A percentile compares a stretch with the other conserved stretches of the same genome.
Conservation (phyloP, 30 jellyfish, hydroid and myxozoan species). For the Aurelia sp. region DNA sequence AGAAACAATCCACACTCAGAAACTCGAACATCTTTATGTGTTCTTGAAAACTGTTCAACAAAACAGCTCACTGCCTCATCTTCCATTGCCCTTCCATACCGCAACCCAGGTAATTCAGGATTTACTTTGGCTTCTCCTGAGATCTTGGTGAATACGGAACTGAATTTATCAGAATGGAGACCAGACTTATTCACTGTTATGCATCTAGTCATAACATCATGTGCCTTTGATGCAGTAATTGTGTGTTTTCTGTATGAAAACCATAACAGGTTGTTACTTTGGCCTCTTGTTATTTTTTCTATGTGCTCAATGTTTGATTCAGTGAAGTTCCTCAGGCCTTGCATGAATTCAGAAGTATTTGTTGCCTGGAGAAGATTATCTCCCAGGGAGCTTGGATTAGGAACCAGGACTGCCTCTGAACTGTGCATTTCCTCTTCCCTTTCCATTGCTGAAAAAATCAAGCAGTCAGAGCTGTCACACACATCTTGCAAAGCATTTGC, state of each 20-base stretch:
- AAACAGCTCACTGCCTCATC: conserved; percentile 10
- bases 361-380: not conserved
- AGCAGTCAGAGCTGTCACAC: not conserved
- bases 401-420: not conserved
- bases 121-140: not conserved
- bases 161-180: not conserved
- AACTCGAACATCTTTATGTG: conserved; percentile 9
- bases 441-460: not conserved
- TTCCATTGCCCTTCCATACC: conserved; percentile 72
- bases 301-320: not conserved
- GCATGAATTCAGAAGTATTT: not conserved
- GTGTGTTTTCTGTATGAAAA: conserved; percentile 23
- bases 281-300: conserved; percentile 51
- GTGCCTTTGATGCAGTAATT: conserved; percentile 55
- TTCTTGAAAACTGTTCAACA: not conserved
- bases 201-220: conserved; percentile 10
- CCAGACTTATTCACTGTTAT: not conserved
- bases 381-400: not conserved
- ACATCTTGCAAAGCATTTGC: conserved; percentile 14
- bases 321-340: not conserved
- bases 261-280: conserved; percentile 38
- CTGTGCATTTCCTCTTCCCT: not conserved
- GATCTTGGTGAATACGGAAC: not conserved
- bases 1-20: conserved; percentile 51
- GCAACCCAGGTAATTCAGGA: conserved; percentile 70